Percentiles rank a stretch among this genome's conserved stretches.
Evolutionary conservation across 92 coral and sea anemone genomes (phyloP).

Genomic region (Pocillopora grandis): DNA sequence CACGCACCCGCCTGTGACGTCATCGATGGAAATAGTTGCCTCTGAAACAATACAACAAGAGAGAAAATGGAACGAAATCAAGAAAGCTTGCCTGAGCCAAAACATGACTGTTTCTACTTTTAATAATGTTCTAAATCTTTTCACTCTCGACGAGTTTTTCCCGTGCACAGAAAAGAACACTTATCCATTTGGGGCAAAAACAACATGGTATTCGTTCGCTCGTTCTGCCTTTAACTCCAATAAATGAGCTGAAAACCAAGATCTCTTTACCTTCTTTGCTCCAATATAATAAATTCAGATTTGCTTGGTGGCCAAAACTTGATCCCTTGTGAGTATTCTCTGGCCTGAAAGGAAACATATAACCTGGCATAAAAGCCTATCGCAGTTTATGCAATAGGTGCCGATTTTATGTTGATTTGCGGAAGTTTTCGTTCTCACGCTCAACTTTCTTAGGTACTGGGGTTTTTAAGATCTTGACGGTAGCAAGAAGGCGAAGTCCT

Average conservation of each 20-base stretch:
- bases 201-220: neutral
- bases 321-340: constrained; percentile 95
- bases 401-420: no score
- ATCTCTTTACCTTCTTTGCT: constrained; percentile 76
- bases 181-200: neutral
- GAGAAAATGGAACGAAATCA: neutral
- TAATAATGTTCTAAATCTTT: no score
- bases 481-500: no score
- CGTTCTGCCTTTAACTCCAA: no score
- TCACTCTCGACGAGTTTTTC: no score
- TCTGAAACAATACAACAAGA: constrained; percentile 39
- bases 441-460: no score
- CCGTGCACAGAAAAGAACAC: no score
- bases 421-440: no score
- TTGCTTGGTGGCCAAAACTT: constrained; percentile 79
- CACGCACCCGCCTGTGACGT: constrained; percentile 71
- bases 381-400: neutral
- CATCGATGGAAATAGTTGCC: constrained; percentile 62
- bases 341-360: constrained; percentile 59
- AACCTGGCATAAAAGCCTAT: neutral
- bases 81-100: no score
- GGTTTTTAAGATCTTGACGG: no score
- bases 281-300: constrained; percentile 92
- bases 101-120: no score
- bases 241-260: neutral